Evolutionary conservation across 2,113 vertebrate genomes (phyloP), one percentile per base, ranked within the genome.

Genomic region (Toxotes jaculatrix): DNA sequence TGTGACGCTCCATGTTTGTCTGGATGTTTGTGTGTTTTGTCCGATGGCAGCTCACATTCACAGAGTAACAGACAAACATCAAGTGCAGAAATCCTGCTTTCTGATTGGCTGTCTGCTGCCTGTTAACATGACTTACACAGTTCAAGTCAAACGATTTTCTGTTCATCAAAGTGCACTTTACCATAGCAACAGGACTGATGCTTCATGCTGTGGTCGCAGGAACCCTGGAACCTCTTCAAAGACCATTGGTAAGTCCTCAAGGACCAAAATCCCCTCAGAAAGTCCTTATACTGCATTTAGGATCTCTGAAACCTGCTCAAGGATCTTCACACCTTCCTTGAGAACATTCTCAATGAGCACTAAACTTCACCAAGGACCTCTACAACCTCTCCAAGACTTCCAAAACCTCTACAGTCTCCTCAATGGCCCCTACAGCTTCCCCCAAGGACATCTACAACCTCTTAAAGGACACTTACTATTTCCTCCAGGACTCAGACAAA

Each of bases 91-190:
- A 19, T 14, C 3, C 63, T 36, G 45, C 55, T 34, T 61, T 68
- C 53, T 67, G 53, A 74, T 51, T 80, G 62, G 79, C 53, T 53
- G 62, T 60, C 53, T 60, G 53, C 3, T 40, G 14, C 13, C 31
- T 9, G 9, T 10, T 42, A 13, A 19, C 10, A 34, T 14, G 11
- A 66, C 5, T 17, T 45, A 13, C 42, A 67, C 0, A 5, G 38
- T 7, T 40, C 38, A 40, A 7, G 43, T 14, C 43, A 45, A 4
- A 12, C 14, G 1, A 1, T 34, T 19, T 23, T 62, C 21, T 4
- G 21, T 5, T 27, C 13, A 45, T 65, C 2, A 45, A 31, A 14
- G n/a, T 32, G 38, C 55, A 72, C 14, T 9, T 71, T 0, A 40
- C 69, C 14, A 45, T 11, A 23, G 53, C n/a, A 56, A 71, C 32